A percentile compares a stretch with the other conserved stretches of the same genome.
phyloP scores from a whole-genome alignment of 2,797 vertebrate species.

The Gallinago stenura region DNA sequence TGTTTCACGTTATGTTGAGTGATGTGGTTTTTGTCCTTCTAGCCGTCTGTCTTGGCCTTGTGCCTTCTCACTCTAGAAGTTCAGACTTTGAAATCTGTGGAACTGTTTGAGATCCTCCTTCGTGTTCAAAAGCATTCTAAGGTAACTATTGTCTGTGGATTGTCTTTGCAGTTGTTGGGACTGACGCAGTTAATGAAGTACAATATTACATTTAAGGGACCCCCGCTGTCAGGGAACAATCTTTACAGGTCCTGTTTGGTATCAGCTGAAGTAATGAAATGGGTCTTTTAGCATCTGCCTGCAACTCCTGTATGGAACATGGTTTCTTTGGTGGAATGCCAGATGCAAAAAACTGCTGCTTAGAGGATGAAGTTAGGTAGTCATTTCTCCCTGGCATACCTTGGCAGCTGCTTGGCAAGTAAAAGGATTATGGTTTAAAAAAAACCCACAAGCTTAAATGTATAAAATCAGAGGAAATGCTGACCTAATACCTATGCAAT shows the following conservation, averaged over 20 bases:
- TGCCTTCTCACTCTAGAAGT: conserved; percentile 93
- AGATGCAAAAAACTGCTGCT: neutral
- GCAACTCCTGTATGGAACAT: neutral
- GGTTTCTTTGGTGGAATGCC: neutral
- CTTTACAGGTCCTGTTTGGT: neutral
- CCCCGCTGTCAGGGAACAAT: neutral
- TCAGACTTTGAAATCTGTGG: conserved; percentile 86
- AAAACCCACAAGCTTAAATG: neutral
- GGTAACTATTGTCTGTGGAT: conserved; percentile 70
- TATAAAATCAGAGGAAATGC: neutral
- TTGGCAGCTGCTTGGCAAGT: neutral
- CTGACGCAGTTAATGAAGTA: neutral
- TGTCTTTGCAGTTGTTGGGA: neutral
- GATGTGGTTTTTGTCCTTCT: neutral
- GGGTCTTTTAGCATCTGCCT: neutral
- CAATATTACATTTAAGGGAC: rapidly evolving
- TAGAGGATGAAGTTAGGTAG: neutral
- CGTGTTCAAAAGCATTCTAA: conserved; percentile 93
- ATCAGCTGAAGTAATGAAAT: neutral
- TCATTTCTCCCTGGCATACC: neutral
- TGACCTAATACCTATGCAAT: neutral
- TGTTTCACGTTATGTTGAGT: neutral
- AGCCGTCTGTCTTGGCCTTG: conserved; percentile 95
- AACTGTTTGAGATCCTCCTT: conserved; percentile 89
- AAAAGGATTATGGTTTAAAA: neutral